Evolutionary conservation across 2,113 vertebrate species (phyloP).

Genomic region (Erinaceus europaeus): DNA sequence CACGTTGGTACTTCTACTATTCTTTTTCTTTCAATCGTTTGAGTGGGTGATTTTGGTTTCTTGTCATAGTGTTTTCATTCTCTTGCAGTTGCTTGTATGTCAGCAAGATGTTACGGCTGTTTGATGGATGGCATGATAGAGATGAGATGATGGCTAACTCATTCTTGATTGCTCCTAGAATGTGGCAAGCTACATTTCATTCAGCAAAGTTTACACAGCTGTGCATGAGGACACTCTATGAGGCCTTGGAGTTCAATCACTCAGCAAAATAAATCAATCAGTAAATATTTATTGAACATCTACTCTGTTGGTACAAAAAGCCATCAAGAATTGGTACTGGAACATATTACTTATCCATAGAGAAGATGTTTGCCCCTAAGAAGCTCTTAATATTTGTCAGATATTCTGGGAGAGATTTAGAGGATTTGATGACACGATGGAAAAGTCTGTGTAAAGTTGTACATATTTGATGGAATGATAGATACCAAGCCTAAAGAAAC

Average conservation of each 20-base stretch:
- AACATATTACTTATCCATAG: not conserved
- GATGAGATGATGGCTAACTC: not conserved
- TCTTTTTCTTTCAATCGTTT: not conserved
- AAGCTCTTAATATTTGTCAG: not conserved
- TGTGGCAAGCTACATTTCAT: conserved; percentile 36
- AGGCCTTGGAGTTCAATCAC: conserved; percentile 15
- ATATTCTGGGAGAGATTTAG: not conserved
- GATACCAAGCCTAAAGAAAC: not conserved
- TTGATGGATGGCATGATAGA: not conserved
- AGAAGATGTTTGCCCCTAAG: not conserved
- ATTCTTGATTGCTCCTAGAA: conserved; percentile 16
- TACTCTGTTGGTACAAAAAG: not conserved
- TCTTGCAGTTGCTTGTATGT: conserved; percentile 8
- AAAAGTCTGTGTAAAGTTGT: not conserved
- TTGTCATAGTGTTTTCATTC: not conserved
- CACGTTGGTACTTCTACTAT: not conserved
- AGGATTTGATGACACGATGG: not conserved
- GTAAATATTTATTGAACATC: conserved; percentile 11
- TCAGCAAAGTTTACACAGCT: conserved; percentile 31
- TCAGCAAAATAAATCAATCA: conserved; percentile 46
- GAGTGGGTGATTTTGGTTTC: conserved; percentile 13
- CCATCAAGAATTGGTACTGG: not conserved
- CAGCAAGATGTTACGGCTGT: not conserved
- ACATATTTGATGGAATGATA: not conserved
- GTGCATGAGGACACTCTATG: not conserved